These are phyloP conservation scores for Oophaga pumilio DNA, from an alignment of 2,113 vertebrate species.

Conservation along the genomic window DNA sequence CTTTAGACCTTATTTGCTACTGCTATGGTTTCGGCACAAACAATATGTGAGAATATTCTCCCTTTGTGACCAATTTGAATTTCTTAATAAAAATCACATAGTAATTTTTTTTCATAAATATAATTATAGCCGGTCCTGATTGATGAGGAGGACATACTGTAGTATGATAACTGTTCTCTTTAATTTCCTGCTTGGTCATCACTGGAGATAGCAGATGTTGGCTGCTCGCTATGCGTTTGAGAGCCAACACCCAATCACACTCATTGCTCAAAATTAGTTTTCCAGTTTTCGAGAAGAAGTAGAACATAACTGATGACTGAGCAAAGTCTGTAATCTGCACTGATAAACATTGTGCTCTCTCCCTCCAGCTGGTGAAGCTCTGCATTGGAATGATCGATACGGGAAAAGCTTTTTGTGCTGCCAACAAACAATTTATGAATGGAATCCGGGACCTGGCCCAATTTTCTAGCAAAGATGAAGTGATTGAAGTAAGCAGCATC, in stretches of 20 bases:
- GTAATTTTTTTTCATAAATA: too few species aligned
- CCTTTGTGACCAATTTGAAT: too few species aligned
- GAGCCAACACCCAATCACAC: background rate
- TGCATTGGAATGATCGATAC: constrained; percentile 98
- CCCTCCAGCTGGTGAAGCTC: constrained; percentile 90
- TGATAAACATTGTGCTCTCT: constrained; percentile 24
- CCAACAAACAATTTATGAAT: constrained; percentile 96
- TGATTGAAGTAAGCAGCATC: constrained; percentile 86
- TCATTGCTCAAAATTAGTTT: background rate
- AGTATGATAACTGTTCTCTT: too few species aligned
- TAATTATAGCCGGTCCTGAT: too few species aligned
- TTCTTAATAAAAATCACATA: too few species aligned
- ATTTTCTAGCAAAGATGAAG: constrained; percentile 88
- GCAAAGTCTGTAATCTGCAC: constrained; percentile 3
- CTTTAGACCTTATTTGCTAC: too few species aligned
- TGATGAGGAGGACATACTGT: too few species aligned
- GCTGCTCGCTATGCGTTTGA: background rate
- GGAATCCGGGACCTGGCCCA: constrained; percentile 94
- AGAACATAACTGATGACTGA: background rate
- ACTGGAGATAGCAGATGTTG: background rate
- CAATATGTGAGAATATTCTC: too few species aligned
- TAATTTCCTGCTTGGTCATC: too few species aligned
- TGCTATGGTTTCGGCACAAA: too few species aligned
- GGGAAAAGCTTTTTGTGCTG: constrained; percentile 92
- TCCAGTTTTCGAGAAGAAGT: background rate